These are phyloP conservation scores for Hymenopus coronatus DNA, from an alignment of 2,888 invertebrate genomes.

Conservation along the genomic window DNA sequence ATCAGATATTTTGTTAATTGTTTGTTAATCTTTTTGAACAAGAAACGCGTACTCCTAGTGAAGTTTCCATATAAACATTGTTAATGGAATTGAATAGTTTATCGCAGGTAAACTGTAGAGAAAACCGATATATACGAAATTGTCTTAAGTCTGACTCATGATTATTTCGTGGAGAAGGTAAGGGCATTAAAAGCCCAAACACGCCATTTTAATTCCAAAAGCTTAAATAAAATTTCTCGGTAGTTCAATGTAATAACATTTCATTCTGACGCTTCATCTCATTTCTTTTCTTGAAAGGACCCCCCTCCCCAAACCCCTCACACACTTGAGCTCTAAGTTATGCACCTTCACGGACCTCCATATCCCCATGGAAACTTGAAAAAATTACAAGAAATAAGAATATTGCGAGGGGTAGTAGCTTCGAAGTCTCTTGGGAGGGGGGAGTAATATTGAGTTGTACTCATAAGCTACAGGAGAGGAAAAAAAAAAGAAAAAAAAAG, in stretches of 20 bases:
- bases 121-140: no score
- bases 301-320: no score
- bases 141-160: no score
- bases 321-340: background rate
- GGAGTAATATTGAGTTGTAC: background rate
- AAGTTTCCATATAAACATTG: no score
- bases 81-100: no score
- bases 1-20: no score
- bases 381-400: conserved; percentile 9
- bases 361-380: conserved; percentile 14
- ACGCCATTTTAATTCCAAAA: background rate
- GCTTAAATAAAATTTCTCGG: background rate
- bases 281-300: background rate
- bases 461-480: background rate
- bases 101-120: no score
- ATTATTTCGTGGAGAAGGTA: no score
- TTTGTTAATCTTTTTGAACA: no score
- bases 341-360: conserved; percentile 11
- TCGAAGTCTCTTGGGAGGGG: background rate
- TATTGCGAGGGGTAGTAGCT: conserved; percentile 9
- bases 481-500: background rate
- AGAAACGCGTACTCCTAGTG: no score
- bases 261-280: conserved; percentile 4
- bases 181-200: background rate
- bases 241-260: background rate